These are phyloP conservation scores for Eupithecia pulchellata DNA, from an alignment of 2,888 invertebrate species.

Conservation along the genomic window DNA sequence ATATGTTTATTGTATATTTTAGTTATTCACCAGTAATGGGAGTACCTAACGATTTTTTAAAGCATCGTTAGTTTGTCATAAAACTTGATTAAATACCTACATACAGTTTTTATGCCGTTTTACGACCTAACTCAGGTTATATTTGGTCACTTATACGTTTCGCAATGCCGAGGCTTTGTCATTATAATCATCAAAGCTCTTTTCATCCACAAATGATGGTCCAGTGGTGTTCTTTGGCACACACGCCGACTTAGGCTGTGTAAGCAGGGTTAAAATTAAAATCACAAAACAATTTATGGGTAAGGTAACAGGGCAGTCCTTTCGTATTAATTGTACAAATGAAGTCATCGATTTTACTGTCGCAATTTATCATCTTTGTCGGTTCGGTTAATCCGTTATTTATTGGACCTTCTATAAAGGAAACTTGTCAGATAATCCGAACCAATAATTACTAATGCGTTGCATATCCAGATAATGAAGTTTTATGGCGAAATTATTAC, in stretches of 20 bases:
- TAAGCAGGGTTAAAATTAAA: too few relatives aligned
- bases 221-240: too few relatives aligned
- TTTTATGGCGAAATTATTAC: slow-evolving; percentile 14
- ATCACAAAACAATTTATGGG: background rate
- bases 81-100: slow-evolving; percentile 11
- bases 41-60: background rate
- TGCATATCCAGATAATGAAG: background rate
- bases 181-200: too few relatives aligned
- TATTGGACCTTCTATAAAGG: slow-evolving; percentile 57
- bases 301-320: background rate
- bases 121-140: too few relatives aligned
- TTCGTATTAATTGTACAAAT: slow-evolving; percentile 43
- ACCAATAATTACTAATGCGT: slow-evolving; percentile 43
- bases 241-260: too few relatives aligned
- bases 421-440: slow-evolving; percentile 57
- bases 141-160: too few relatives aligned
- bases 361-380: slow-evolving; percentile 72
- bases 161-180: too few relatives aligned
- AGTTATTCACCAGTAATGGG: slow-evolving; percentile 13
- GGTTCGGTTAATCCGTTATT: slow-evolving; percentile 71
- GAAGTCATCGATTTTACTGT: slow-evolving; percentile 68
- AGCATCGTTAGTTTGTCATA: slow-evolving; percentile 1
- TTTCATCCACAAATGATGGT: too few relatives aligned
- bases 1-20: slow-evolving; percentile 15
- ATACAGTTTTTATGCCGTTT: background rate